Conservation (phyloP, 2,888 invertebrate species). For the Drosophila tripunctata region DNA sequence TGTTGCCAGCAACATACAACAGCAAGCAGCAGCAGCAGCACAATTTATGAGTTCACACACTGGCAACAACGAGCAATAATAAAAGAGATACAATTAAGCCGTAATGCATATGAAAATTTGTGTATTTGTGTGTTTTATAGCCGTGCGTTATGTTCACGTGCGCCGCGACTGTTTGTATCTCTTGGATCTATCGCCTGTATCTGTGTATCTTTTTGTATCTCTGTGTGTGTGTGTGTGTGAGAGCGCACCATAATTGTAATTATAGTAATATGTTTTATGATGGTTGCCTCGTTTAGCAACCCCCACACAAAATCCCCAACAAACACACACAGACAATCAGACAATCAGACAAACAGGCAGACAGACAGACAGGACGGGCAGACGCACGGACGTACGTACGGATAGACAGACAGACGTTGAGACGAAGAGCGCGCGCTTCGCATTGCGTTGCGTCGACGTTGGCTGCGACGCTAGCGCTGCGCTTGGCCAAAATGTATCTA, state of each 20-base stretch:
- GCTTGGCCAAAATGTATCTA: constrained; percentile 83
- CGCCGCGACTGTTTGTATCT: constrained; percentile 64
- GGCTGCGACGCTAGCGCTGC: constrained; percentile 50
- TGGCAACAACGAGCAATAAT: constrained; percentile 31
- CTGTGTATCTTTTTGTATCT: constrained; percentile 18
- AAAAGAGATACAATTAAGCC: constrained; percentile 69
- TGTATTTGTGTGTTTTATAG: constrained; percentile 64
- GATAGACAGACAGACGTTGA: constrained; percentile 31
- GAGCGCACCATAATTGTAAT: constrained; percentile 80
- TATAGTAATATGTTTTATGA: constrained; percentile 83
- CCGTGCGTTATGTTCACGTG: constrained; percentile 76
- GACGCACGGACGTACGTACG: constrained; percentile 22
- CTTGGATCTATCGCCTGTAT: constrained; percentile 8
- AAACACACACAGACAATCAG: constrained; percentile 26
- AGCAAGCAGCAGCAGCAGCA: constrained; percentile 27
- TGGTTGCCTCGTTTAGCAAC: constrained; percentile 79
- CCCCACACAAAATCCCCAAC: constrained; percentile 68
- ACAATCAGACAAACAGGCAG: constrained; percentile 23
- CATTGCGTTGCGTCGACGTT: constrained; percentile 24
- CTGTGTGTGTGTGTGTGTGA: constrained; percentile 35
- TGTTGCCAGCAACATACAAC: constrained; percentile 47
- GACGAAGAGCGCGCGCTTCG: constrained; percentile 41
- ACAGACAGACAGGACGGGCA: constrained; percentile 31
- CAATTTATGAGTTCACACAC: constrained; percentile 75
- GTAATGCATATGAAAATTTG: constrained; percentile 78